phyloP scores from a whole-genome alignment of 2,888 invertebrate species.

The Meteorus cinctellus region DNA sequence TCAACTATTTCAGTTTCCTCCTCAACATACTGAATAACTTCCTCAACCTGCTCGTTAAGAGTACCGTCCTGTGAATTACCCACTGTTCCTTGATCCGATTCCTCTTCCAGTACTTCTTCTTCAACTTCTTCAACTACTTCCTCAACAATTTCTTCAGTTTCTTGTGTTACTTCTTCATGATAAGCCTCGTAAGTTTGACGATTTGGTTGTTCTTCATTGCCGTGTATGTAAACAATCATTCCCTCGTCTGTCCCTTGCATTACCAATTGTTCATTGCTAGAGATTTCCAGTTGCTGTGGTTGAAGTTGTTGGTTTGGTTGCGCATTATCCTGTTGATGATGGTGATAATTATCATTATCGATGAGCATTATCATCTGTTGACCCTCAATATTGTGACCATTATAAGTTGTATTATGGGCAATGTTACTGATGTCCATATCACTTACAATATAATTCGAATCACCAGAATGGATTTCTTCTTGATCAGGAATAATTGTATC shows the following conservation, averaged over 20 bases:
- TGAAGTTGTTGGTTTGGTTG: conserved; percentile 57
- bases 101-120: conserved; percentile 63
- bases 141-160: conserved; percentile 47
- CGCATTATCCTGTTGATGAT: conserved; percentile 44
- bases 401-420: conserved; percentile 59
- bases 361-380: conserved; percentile 70
- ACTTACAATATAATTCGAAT: conserved; percentile 59
- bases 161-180: conserved; percentile 52
- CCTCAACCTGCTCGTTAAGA: conserved; percentile 58
- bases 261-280: conserved; percentile 64
- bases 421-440: conserved; percentile 58
- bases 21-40: conserved; percentile 69
- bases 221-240: conserved; percentile 69
- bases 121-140: conserved; percentile 64
- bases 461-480: conserved; percentile 64
- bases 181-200: conserved; percentile 56
- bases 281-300: conserved; percentile 65
- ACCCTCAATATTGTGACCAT: conserved; percentile 71
- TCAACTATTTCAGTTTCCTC: conserved; percentile 72
- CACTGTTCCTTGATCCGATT: conserved; percentile 43
- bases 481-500: conserved; percentile 77
- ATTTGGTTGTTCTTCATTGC: conserved; percentile 57
- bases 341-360: conserved; percentile 62
- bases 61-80: conserved; percentile 52
- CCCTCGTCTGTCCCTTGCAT: conserved; percentile 67